Evolutionary conservation across 2,113 vertebrate species (phyloP).

Genomic region (Psittacula cyanocephala): DNA sequence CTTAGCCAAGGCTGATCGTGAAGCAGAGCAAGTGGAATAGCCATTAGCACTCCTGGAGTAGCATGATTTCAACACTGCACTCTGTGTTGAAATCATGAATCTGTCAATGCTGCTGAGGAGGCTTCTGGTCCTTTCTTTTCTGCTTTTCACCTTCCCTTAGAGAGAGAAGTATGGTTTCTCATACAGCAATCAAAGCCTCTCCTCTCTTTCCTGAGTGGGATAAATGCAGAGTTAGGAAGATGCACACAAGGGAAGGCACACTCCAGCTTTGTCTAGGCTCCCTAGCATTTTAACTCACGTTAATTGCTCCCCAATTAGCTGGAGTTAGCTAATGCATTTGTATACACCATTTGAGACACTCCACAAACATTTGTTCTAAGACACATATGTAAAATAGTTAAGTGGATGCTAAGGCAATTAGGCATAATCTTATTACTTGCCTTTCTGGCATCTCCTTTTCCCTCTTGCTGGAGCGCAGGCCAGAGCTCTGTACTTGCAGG

Average conservation of each 20-base stretch:
- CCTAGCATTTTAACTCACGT: neutral
- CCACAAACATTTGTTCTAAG: constrained; percentile 58
- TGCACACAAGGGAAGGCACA: neutral
- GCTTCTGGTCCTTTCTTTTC: neutral
- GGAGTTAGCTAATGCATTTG: constrained; percentile 22
- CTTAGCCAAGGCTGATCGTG: neutral
- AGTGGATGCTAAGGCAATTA: constrained; percentile 54
- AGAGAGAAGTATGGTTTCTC: neutral
- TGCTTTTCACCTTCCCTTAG: neutral
- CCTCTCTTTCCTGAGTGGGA: neutral
- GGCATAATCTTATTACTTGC: constrained; percentile 27
- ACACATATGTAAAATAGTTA: constrained; percentile 38
- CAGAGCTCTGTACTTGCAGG: neutral
- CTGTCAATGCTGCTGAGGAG: fast-evolving
- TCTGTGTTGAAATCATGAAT: neutral
- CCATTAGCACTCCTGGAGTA: neutral
- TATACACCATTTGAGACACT: constrained; percentile 52
- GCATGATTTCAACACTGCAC: neutral
- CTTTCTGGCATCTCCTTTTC: neutral
- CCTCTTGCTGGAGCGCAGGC: neutral
- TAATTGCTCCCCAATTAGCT: constrained; percentile 64
- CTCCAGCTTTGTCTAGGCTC: constrained; percentile 11
- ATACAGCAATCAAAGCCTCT: neutral
- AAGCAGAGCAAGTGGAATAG: fast-evolving
- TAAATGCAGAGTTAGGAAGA: neutral